These are phyloP conservation scores for Anolis apletophallus DNA, from an alignment of 2,797 vertebrate species.

Conservation along the genomic window DNA sequence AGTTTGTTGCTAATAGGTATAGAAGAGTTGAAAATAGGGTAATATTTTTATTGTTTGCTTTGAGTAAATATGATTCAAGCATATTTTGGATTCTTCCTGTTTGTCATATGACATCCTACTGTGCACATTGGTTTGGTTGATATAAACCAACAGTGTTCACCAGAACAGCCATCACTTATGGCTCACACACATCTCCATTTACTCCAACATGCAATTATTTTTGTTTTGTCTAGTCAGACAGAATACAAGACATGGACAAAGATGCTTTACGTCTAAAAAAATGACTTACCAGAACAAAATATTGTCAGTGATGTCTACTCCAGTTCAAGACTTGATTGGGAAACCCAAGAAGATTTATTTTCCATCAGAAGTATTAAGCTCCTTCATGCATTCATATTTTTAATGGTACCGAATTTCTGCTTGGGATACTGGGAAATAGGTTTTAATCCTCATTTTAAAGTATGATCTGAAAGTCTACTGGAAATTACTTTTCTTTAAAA, in stretches of 20 bases:
- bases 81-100: constrained; percentile 20
- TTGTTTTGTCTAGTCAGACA: constrained; percentile 5
- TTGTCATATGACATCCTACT: constrained; percentile 35
- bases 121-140: constrained; percentile 1
- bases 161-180: constrained; percentile 20
- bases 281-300: background rate
- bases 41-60: constrained; percentile 37
- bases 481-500: background rate
- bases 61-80: constrained; percentile 25
- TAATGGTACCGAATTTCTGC: background rate
- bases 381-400: fast-evolving
- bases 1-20: constrained; percentile 22
- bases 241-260: background rate
- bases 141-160: background rate
- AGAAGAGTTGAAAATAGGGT: constrained; percentile 23
- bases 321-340: background rate
- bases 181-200: constrained; percentile 20
- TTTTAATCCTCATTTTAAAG: background rate
- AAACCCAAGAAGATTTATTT: background rate
- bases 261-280: background rate
- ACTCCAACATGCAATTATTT: background rate
- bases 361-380: background rate
- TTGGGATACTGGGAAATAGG: background rate
- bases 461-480: background rate
- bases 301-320: background rate